Conservation (phyloP, 2,888 invertebrate species). For the Leptopilina drosophilae region DNA sequence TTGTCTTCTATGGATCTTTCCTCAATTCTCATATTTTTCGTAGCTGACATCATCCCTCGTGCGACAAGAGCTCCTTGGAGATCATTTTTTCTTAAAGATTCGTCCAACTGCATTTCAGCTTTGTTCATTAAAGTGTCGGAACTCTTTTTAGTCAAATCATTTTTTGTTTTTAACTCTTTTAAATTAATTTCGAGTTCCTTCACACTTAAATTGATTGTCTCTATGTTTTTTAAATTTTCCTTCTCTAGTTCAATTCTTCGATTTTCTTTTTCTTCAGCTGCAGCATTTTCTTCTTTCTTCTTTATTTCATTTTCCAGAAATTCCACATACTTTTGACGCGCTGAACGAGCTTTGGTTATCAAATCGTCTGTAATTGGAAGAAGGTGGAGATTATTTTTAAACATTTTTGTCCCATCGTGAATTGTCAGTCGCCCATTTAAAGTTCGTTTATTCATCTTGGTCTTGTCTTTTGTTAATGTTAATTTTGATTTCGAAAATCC, state of each 20-base stretch:
- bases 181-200: neutral
- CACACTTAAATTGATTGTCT: neutral
- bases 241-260: slow-evolving; percentile 21
- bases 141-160: neutral
- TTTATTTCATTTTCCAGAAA: neutral
- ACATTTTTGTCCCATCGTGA: too few relatives aligned
- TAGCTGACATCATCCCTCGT: neutral
- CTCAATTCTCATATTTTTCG: neutral
- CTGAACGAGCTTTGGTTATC: neutral
- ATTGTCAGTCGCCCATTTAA: too few relatives aligned
- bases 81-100: neutral
- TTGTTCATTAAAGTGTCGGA: neutral
- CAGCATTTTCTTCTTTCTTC: neutral
- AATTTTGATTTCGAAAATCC: too few relatives aligned
- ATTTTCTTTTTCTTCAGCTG: neutral
- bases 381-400: too few relatives aligned
- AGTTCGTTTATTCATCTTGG: too few relatives aligned
- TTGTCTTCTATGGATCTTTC: neutral
- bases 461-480: too few relatives aligned
- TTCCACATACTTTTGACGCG: neutral
- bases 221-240: slow-evolving; percentile 3
- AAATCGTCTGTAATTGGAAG: neutral
- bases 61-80: neutral
- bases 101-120: neutral
- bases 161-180: neutral